Evolutionary conservation across 2,797 vertebrate species (phyloP).

Genomic region (Anguilla obscura): DNA sequence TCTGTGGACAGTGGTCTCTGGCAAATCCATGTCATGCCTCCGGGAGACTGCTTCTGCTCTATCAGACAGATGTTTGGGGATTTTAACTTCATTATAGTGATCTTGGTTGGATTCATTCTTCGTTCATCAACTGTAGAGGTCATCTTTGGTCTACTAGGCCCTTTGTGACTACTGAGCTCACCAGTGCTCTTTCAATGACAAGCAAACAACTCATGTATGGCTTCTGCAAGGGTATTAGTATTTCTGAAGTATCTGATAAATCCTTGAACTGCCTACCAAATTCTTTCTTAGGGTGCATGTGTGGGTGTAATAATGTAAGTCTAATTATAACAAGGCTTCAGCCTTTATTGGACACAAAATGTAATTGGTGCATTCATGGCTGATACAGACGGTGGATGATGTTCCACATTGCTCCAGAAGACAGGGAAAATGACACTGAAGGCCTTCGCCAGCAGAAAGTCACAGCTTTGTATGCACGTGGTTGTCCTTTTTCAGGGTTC

Average conservation of each 20-base stretch:
- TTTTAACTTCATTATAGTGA: too few species aligned
- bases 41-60: too few species aligned
- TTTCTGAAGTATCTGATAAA: background rate
- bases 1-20: too few species aligned
- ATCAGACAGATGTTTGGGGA: too few species aligned
- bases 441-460: background rate
- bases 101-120: too few species aligned
- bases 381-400: background rate
- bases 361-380: background rate
- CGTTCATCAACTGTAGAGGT: too few species aligned
- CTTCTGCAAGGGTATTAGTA: background rate
- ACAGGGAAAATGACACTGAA: background rate
- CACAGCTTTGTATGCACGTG: background rate
- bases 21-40: too few species aligned
- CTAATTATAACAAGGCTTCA: background rate
- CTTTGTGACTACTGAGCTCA: too few species aligned
- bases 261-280: background rate
- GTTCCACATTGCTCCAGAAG: background rate
- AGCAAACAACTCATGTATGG: background rate
- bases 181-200: background rate
- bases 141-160: too few species aligned
- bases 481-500: background rate
- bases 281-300: background rate
- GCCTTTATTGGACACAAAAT: background rate
- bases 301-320: background rate